Base-by-base conservation (phyloP, 1,140 invertebrate genomes). In the Heterodera schachtii region DNA sequence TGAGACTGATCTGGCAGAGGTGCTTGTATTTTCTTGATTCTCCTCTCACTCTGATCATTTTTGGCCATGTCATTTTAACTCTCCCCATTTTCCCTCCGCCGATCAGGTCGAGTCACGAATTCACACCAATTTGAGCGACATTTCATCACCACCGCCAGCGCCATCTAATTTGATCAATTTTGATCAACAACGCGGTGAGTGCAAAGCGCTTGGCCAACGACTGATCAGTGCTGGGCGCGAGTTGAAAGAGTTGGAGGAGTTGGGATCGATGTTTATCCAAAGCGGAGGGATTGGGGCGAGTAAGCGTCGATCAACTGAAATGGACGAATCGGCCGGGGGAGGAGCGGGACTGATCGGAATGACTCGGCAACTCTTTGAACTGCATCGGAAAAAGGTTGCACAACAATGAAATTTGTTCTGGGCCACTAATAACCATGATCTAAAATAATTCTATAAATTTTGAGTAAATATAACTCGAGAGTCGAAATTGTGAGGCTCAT, bases 221-320 rank as follows among this genome's bases (percentile, higher is more conserved):
- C 21, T 80, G 31, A 7, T 19, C 52, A 31, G 19, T 9, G n/a
- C 57, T 3, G 52, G 69, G 43, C 31, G 41, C 44, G 47, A 80
- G n/a, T 73, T 80, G 49, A 57, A 83, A 19, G 81, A 82, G n/a
- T 44, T 82, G 13, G 81, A 82, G 31, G n/a, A 76, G 31, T 46
- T 82, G 13, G 79, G 64, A 3, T 21, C 60, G 43, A 81, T 80
- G 66, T 31, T 82, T 13, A 71, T 82, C 31, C 79, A 82, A 46
- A 46, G 41, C 6, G 57, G 66, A 9, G 80, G 75, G 0, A 2
- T 52, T 5, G 52, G 49, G 9, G 80, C 49, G 5, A 52, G 69
- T 0, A 73, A 81, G 67, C 46, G 80, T 2, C 81, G 81, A 19
- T 82, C 81, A n/a, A 57, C 70, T 3, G 67, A 66, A 64, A 69